phyloP scores from a whole-genome alignment of 1,140 invertebrate genomes.

The Drosophila melanica region DNA sequence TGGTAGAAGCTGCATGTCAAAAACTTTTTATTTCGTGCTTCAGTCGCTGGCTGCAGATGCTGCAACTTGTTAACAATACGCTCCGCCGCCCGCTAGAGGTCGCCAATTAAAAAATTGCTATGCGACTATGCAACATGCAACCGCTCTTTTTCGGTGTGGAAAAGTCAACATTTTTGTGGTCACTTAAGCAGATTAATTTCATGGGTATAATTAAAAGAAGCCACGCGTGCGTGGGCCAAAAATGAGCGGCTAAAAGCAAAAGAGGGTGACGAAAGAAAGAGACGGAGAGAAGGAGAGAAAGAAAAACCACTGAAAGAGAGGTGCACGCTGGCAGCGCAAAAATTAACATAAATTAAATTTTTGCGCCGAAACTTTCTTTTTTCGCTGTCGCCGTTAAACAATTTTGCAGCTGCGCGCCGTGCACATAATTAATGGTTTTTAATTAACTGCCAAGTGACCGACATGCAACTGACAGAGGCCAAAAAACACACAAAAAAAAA shows the following conservation, averaged over 20 bases:
- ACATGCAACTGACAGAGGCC: slow-evolving; percentile 61
- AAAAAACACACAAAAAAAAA: slow-evolving; percentile 5
- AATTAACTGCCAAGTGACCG: slow-evolving; percentile 81
- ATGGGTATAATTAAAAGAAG: slow-evolving; percentile 81
- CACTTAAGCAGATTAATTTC: slow-evolving; percentile 83
- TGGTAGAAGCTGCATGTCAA: slow-evolving; percentile 55
- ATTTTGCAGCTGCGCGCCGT: slow-evolving; percentile 37
- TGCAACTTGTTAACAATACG: slow-evolving; percentile 78
- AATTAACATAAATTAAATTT: slow-evolving; percentile 82
- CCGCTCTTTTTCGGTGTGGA: slow-evolving; percentile 2
- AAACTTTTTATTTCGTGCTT: slow-evolving; percentile 44
- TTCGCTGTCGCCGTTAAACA: slow-evolving; percentile 31
- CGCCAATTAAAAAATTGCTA: slow-evolving; percentile 68
- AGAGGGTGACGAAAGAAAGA: not conserved
- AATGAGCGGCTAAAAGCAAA: not conserved
- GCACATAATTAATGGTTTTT: slow-evolving; percentile 81
- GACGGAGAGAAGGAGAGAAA: not conserved
- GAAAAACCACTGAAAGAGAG: too few relatives aligned
- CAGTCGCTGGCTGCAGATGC: slow-evolving; percentile 30
- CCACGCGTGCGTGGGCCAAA: slow-evolving; percentile 27
- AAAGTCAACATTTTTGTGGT: slow-evolving; percentile 82
- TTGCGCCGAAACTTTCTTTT: slow-evolving; percentile 59
- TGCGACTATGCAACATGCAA: not conserved
- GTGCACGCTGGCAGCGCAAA: slow-evolving; percentile 38
- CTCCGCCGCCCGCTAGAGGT: slow-evolving; percentile 72